Conservation (phyloP, 2,888 invertebrate species). For the Oxystoma pomonae region DNA sequence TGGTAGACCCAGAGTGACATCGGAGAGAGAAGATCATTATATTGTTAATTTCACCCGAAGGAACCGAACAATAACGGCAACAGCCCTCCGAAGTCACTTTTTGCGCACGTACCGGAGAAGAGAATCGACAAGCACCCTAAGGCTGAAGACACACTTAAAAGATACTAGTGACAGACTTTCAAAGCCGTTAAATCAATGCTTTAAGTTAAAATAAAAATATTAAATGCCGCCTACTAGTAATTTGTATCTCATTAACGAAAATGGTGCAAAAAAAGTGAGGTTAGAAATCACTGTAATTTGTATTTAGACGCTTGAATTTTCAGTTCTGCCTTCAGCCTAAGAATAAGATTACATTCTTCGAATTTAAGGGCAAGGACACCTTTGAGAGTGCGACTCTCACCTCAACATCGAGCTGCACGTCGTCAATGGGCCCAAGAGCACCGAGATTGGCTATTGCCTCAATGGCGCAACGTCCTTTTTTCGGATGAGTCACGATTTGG, state of each 20-base stretch:
- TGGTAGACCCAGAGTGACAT: constrained; percentile 14
- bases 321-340: too few relatives aligned
- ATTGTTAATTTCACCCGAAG: constrained; percentile 10
- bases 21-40: constrained; percentile 12
- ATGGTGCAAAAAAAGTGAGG: too few relatives aligned
- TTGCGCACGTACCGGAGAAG: constrained; percentile 8
- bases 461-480: not conserved
- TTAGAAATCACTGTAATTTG: too few relatives aligned
- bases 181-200: too few relatives aligned
- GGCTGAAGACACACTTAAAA: too few relatives aligned
- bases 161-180: too few relatives aligned
- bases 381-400: not conserved
- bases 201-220: too few relatives aligned
- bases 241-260: too few relatives aligned
- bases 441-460: not conserved
- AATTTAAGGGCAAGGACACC: not conserved
- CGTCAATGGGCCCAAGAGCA: not conserved
- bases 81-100: constrained; percentile 11
- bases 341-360: constrained; percentile 6
- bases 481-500: not conserved
- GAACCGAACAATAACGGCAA: constrained; percentile 10
- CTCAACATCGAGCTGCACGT: constrained; percentile 3
- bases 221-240: too few relatives aligned
- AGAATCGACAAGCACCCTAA: constrained; percentile 10
- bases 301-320: too few relatives aligned